These are phyloP conservation scores for Cottus gobio DNA, from an alignment of 2,113 vertebrate genomes.

Conservation along the genomic window DNA sequence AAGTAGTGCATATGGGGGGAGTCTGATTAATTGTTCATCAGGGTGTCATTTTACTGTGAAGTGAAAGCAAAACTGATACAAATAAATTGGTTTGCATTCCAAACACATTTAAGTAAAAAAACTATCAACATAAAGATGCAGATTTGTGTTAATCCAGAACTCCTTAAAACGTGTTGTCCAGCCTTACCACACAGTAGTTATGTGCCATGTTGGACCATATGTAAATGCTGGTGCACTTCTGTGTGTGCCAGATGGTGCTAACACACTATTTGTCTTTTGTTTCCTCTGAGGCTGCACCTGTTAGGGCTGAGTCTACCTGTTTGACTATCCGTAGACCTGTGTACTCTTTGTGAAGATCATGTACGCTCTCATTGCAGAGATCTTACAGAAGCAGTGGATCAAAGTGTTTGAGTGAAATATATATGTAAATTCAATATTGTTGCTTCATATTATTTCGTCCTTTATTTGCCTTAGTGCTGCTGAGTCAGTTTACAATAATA, in stretches of 20 bases:
- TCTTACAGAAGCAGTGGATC: not conserved
- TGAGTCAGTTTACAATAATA: not conserved
- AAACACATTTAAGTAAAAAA: not conserved
- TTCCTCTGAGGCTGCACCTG: conserved; percentile 62
- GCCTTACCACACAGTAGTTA: conserved; percentile 20
- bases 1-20: too few relatives aligned
- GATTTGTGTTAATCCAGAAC: not conserved
- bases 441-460: not conserved
- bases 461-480: not conserved
- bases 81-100: too few relatives aligned
- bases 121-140: not conserved
- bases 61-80: not conserved
- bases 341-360: not conserved
- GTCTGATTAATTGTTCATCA: too few relatives aligned
- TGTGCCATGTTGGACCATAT: conserved; percentile 45
- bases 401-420: not conserved
- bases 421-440: not conserved
- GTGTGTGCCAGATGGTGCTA: conserved; percentile 56
- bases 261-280: conserved; percentile 56
- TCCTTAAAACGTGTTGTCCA: not conserved
- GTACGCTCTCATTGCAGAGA: not conserved
- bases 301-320: conserved; percentile 42
- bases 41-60: not conserved
- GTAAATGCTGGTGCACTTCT: conserved; percentile 48
- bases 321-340: conserved; percentile 20